Conservation (phyloP, 2,113 vertebrate genomes). For the Hiodon alosoides region DNA sequence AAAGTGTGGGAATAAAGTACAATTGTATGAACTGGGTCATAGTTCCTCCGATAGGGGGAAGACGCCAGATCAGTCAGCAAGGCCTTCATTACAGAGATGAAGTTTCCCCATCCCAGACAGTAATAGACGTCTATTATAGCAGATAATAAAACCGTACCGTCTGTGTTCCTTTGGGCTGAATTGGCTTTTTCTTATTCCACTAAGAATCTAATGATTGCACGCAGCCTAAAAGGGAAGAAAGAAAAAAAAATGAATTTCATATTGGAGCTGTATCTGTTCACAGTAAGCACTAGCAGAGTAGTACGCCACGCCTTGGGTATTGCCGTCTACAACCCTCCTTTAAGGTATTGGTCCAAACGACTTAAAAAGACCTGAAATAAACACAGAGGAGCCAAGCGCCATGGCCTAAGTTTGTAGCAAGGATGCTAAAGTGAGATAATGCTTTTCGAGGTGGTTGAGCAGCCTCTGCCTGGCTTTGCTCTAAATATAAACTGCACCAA, state of each 20-base stretch:
- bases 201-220: conserved; percentile 33
- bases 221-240: neutral
- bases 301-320: no score
- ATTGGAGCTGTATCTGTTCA: neutral
- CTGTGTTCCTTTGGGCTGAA: conserved; percentile 37
- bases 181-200: conserved; percentile 34
- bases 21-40: conserved; percentile 24
- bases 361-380: neutral
- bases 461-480: conserved; percentile 16
- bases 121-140: conserved; percentile 46
- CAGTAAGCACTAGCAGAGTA: neutral
- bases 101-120: conserved; percentile 40
- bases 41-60: conserved; percentile 25
- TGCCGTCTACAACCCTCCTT: conserved; percentile 13
- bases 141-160: conserved; percentile 39
- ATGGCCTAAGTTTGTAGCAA: neutral
- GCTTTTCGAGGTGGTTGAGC: conserved; percentile 20
- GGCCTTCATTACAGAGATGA: conserved; percentile 43
- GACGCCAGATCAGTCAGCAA: conserved; percentile 26
- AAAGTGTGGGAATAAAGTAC: conserved; percentile 33
- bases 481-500: conserved; percentile 21
- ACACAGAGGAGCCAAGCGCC: neutral
- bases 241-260: neutral
- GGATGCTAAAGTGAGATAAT: neutral
- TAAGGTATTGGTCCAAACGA: conserved; percentile 16